phyloP scores from a whole-genome alignment of 2,113 vertebrate genomes.

The Halichoeres trimaculatus region DNA sequence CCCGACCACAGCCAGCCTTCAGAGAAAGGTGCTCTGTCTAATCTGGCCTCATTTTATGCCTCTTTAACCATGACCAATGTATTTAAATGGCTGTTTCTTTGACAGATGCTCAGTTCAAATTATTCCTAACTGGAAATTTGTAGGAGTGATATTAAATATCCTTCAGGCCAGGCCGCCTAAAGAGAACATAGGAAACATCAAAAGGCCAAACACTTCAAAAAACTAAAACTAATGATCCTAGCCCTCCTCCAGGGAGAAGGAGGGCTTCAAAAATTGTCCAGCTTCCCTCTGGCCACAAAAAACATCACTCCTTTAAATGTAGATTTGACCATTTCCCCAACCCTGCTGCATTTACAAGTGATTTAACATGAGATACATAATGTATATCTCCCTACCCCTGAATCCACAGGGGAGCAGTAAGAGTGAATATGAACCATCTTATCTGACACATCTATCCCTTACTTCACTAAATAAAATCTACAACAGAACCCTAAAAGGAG shows the following conservation, averaged over 20 bases:
- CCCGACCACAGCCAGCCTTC: constrained; percentile 54
- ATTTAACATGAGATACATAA: constrained; percentile 75
- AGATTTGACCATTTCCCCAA: constrained; percentile 77
- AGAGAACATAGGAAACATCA: constrained; percentile 85
- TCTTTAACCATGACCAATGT: constrained; percentile 86
- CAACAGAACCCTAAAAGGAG: constrained; percentile 37
- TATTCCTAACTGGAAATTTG: constrained; percentile 87
- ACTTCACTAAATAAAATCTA: constrained; percentile 48
- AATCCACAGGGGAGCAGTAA: constrained; percentile 52
- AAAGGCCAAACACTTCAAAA: constrained; percentile 87
- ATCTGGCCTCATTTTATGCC: constrained; percentile 88
- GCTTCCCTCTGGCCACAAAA: constrained; percentile 71
- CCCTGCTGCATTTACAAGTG: constrained; percentile 69
- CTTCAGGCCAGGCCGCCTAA: constrained; percentile 83
- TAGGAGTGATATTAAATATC: constrained; percentile 86
- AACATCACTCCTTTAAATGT: constrained; percentile 79
- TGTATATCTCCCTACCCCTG: constrained; percentile 58
- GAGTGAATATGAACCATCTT: constrained; percentile 49
- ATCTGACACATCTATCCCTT: constrained; percentile 60
- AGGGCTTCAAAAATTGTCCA: constrained; percentile 77
- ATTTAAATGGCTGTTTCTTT: constrained; percentile 87
- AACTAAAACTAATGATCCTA: constrained; percentile 86
- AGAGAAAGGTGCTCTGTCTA: constrained; percentile 83
- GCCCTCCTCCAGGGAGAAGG: constrained; percentile 77
- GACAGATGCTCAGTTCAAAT: constrained; percentile 85